A percentile compares a stretch with the other conserved stretches of the same genome.
These are phyloP conservation scores for Cryptomyrus ogoouensis DNA, from an alignment of 2,113 vertebrate genomes.

Conservation along the genomic window DNA sequence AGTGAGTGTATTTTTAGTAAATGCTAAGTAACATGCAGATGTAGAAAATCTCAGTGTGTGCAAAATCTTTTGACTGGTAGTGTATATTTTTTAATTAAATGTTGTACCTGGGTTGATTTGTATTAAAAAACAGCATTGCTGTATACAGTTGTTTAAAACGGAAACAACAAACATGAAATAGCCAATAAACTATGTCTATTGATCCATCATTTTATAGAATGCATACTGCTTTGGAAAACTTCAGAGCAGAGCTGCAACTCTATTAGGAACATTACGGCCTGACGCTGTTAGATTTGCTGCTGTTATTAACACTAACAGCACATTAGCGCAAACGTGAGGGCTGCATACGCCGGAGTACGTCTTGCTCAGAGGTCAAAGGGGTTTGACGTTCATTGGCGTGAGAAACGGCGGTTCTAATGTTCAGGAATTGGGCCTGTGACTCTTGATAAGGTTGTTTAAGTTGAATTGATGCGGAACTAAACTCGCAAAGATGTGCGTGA, in stretches of 20 bases:
- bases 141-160: neutral
- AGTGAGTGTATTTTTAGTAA: too few species aligned
- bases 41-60: too few species aligned
- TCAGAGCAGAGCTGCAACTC: neutral
- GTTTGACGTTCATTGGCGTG: neutral
- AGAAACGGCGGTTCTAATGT: neutral
- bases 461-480: neutral
- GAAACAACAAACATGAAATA: neutral
- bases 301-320: neutral
- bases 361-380: neutral
- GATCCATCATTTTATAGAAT: neutral
- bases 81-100: neutral
- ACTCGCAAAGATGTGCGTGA: neutral
- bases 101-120: neutral
- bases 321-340: neutral
- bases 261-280: neutral
- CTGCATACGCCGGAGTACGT: neutral
- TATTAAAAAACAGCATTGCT: neutral
- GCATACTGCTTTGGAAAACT: neutral
- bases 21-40: too few species aligned
- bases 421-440: neutral
- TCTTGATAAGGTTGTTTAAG: neutral
- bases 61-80: too few species aligned
- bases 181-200: neutral
- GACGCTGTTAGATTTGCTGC: neutral